A percentile compares a stretch with the other conserved stretches of the same genome.
Evolutionary conservation across 2,888 invertebrate species (phyloP).

Genomic region (Meliscaeva auricollis): DNA sequence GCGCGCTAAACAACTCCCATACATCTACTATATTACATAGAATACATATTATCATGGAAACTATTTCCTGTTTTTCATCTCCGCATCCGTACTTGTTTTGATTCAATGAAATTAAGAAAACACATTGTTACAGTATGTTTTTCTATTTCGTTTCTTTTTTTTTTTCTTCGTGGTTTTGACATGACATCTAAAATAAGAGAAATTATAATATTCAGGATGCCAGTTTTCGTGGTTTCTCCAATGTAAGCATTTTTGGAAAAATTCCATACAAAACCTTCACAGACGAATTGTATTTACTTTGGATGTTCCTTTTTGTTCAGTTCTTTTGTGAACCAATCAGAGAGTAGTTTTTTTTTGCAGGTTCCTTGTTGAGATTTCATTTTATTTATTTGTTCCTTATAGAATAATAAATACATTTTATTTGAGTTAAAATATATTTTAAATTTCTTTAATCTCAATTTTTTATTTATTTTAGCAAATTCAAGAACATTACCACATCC

Average conservation of each 20-base stretch:
- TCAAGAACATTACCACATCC: constrained; percentile 84
- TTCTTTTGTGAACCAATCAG: too few relatives aligned
- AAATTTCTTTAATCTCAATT: too few relatives aligned
- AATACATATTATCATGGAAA: constrained; percentile 27
- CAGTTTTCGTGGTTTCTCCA: constrained; percentile 15
- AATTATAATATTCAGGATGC: constrained; percentile 12
- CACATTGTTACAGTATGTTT: constrained; percentile 36
- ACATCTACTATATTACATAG: background rate
- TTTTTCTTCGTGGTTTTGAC: constrained; percentile 5
- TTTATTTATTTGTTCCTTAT: background rate
- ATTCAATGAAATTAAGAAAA: constrained; percentile 47
- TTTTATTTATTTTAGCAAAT: constrained; percentile 80
- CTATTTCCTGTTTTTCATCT: constrained; percentile 31
- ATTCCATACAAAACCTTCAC: too few relatives aligned
- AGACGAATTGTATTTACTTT: too few relatives aligned
- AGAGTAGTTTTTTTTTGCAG: background rate
- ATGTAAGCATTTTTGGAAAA: background rate
- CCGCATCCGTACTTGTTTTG: constrained; percentile 13
- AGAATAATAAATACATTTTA: too few relatives aligned
- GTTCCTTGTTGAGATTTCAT: background rate
- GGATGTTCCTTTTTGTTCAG: too few relatives aligned
- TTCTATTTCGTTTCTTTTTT: background rate
- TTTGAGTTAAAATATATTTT: too few relatives aligned
- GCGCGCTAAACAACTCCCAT: constrained; percentile 36
- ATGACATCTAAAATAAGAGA: constrained; percentile 29